Evolutionary conservation across 2,797 vertebrate genomes (phyloP).

Genomic region (Columba guinea): DNA sequence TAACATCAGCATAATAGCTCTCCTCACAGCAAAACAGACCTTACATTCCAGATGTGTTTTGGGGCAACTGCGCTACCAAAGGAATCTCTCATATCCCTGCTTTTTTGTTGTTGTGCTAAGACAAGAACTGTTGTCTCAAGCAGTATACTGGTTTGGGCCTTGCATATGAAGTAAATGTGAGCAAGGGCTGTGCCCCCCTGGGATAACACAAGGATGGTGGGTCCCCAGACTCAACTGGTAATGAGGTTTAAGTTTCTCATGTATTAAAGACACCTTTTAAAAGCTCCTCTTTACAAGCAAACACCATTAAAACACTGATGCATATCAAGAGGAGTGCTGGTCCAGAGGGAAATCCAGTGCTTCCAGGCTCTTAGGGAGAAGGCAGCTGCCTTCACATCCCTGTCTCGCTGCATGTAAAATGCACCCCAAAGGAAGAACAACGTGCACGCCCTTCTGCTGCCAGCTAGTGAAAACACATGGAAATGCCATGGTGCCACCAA

Average conservation of each 20-base stretch:
- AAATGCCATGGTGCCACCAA: background rate
- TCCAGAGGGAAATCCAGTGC: constrained; percentile 1
- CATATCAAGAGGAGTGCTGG: background rate
- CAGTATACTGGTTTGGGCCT: background rate
- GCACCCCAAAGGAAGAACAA: background rate
- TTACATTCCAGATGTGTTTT: background rate
- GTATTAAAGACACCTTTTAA: background rate
- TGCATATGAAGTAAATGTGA: background rate
- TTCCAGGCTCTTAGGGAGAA: background rate
- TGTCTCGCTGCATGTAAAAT: background rate
- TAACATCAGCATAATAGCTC: background rate
- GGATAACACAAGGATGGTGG: background rate
- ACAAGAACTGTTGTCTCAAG: background rate
- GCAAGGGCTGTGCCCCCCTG: background rate
- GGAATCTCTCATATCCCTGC: background rate
- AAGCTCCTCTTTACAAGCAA: background rate
- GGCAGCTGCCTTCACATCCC: background rate
- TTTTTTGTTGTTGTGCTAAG: background rate
- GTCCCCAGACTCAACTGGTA: background rate
- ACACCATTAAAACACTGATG: constrained; percentile 1
- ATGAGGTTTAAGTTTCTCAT: background rate
- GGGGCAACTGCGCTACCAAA: background rate
- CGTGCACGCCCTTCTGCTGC: background rate
- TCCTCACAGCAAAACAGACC: background rate
- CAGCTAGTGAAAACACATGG: background rate